Evolutionary conservation across 2,113 vertebrate genomes (phyloP).

Genomic region (human (Homo sapiens)): GRCh38 chr11:131784001-131784500

Average conservation of each 20-base stretch:
- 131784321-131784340: neutral
- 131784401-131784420: neutral
- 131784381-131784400: neutral
- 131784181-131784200: neutral
- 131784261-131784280: neutral
- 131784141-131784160: neutral
- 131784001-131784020: neutral
- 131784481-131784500: neutral
- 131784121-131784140: neutral
- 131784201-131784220: neutral
- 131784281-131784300: neutral
- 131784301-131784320: neutral
- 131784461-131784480: neutral
- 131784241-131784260: neutral
- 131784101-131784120: neutral
- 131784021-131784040: neutral
- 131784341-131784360: neutral
- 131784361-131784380: neutral
- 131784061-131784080: neutral
- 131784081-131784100: neutral
- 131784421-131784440: neutral
- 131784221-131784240: neutral
- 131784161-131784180: neutral
- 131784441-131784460: slow-evolving; percentile 14
- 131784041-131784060: neutral